Evolutionary conservation across 2,797 vertebrate genomes (phyloP), one percentile per base, ranked within the genome.

Genomic region (Sternotherus odoratus): DNA sequence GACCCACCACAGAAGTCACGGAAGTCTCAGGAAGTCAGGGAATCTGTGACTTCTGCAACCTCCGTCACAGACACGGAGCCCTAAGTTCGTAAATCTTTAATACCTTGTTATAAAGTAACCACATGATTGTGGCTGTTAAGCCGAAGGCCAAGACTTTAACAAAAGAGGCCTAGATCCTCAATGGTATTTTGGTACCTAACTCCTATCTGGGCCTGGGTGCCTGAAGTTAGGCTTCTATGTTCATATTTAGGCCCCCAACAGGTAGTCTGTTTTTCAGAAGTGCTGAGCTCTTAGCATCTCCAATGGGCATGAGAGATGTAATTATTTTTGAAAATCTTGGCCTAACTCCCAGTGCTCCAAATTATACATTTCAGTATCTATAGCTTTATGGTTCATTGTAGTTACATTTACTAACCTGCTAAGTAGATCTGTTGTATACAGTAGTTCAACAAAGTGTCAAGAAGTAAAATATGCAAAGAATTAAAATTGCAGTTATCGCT

Each of bases 401-500:
- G 83, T 93, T 90, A 50, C 11, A 12, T 82, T 91, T 84, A 26
- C 56, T 95, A 88, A 84, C 46, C 15, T 2, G n/a, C 2, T 46
- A 91, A 80, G 85, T 88, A 94, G 60, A 83, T 79, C 84, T 93
- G 60, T 75, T 90, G 57, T 28, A 78, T 85, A 75, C n/a, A 53
- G 69, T 16, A 89, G 48, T 79, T 54, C 81, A 82, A 83, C 81
- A 87, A 83, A 24, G 56, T 91, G 94, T 95, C 95, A 96, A 95
- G 79, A 88, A 84, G 75, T 80, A 93, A 98, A 97, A 94, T 91
- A 91, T 26, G 77, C 83, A 72, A 91, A 95, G 83, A 95, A 95
- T 94, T 93, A 96, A 96, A 96, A 95, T 39, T 91, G 88, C 75
- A 1, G 4, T 96, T 97, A 95, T 96, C 97, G 96, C 92, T 96